Base-by-base conservation (phyloP, 2,113 vertebrate genomes). In the Sterrhoptilus dennistouni region DNA sequence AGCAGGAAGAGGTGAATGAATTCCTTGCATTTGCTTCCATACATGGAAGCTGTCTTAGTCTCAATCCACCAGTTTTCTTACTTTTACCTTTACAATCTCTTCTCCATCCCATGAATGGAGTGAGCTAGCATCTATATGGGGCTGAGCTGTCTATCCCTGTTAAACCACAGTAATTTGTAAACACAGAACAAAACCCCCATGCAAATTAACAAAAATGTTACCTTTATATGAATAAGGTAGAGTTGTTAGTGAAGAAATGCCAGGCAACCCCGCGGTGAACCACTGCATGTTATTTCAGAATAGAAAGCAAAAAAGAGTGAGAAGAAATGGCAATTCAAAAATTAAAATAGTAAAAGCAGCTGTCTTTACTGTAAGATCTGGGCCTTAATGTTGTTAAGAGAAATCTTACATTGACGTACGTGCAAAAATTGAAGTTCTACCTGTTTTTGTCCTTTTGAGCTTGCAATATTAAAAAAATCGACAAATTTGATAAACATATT, bases 81-180 rank as follows among this genome's bases (percentile, higher is more conserved):
- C 11, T 78, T 92, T 85, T 31, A 53, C 28, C 5, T 6, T 81
- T 49, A 17, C 1, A 5, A 22, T 52, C 2, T 65, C 12, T 59
- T 28, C 19, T 42, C 9, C 12, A 27, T 44, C 12, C 8, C 33
- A 22, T 1, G 1, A 6, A 15, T 18, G 5, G 12, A 52, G 5
- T 33, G 33, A 89, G 5, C 0, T 0, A 75, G 18, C 1, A 4
- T n/a, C 33, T 74, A 3, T 6, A 6, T 33, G 9, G 6, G 8
- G 17, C 10, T 72, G 24, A 84, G 9, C 6, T 82, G 13, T 36
- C 36, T 52, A 33, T 7, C 4, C 7, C 18, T 29, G 12, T 61
- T 57, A 93, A 93, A 71, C 2, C 10, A 70, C 27, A 70, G 24
- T 8, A 61, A 79, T 27, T 33, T 71, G 5, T 36, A 57, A 52